phyloP scores from a whole-genome alignment of 2,113 vertebrate genomes.

The Acrocephalus kingi region DNA sequence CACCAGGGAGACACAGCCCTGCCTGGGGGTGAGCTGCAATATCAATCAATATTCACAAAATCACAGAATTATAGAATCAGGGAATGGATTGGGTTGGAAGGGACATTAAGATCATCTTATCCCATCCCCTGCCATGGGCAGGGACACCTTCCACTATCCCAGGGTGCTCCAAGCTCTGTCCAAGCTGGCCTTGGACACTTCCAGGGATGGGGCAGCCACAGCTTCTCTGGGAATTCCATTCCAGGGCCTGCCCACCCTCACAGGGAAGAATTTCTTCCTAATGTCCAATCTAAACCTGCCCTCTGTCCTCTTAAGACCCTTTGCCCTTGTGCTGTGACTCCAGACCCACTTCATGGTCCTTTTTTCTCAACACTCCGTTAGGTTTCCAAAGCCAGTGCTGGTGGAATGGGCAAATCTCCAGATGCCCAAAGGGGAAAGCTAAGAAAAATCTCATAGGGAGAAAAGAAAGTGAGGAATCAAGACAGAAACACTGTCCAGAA shows the following conservation, averaged over 20 bases:
- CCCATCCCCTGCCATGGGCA: not conserved
- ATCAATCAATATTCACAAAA: not conserved
- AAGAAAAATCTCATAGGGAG: not conserved
- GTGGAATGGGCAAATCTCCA: not conserved
- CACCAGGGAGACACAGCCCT: not conserved
- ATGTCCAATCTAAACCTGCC: not conserved
- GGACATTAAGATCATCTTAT: not conserved
- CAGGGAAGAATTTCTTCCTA: not conserved
- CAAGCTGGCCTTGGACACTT: not conserved
- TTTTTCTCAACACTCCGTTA: not conserved
- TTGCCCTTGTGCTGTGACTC: not conserved
- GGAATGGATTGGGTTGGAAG: not conserved
- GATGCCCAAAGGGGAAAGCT: not conserved
- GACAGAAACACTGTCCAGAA: not conserved
- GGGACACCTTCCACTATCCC: not conserved
- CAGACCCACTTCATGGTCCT: not conserved
- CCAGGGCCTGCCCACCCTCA: not conserved
- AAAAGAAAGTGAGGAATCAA: not conserved
- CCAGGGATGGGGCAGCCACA: not conserved
- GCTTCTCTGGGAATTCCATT: not conserved
- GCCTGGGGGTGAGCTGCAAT: not conserved
- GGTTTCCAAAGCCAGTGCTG: not conserved
- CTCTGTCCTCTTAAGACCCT: not conserved
- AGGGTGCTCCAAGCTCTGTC: accelerated
- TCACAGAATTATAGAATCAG: accelerated